Base-by-base conservation (phyloP, 2,797 vertebrate genomes). In the Anabacerthia variegaticeps region DNA sequence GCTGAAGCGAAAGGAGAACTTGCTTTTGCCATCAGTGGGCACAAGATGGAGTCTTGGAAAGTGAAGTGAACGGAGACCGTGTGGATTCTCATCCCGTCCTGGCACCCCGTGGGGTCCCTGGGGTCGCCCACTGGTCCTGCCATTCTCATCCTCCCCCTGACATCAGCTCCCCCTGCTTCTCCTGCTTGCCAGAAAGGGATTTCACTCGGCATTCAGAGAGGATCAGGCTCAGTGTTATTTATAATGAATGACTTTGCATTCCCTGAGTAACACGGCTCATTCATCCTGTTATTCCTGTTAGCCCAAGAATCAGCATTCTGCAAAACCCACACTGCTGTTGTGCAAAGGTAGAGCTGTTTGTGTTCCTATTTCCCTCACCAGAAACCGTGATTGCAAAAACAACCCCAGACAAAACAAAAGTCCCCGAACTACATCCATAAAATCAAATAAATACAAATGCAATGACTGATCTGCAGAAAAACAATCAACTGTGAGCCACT, bases 401-500 rank as follows among this genome's bases (percentile, higher is more conserved):
- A 75, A 28, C 3, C 54, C 36, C 81, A 68, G 75, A 48, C 85
- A 18, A 80, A 83, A 71, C 76, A 69, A 56, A 71, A 79, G 63
- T 39, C 81, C 77, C 82, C 46, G 83, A 80, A 69, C 43, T 20
- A 68, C 56, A 41, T 7, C 49, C 65, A 49, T 19, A 62, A 86
- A 91, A 86, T 78, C 85, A 80, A 95, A 95, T 75, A 95, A 92
- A 95, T 65, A 88, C 65, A 83, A 88, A 36, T 2, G 61, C 89
- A 65, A n/a, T 12, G 92, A 75, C 51, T 92, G 91, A 89, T 89
- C 89, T 58, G 85, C 83, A 88, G 81, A 41, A 95, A 94, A 96
- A 96, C 95, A 96, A 97, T 93, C 94, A 79, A 2, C 83, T 72
- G 49, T 2, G 30, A 94, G 93, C 77, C 94, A 92, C 93, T 93